Conservation (phyloP, 1,140 invertebrate species). For the Philotrypesis tridentata region DNA sequence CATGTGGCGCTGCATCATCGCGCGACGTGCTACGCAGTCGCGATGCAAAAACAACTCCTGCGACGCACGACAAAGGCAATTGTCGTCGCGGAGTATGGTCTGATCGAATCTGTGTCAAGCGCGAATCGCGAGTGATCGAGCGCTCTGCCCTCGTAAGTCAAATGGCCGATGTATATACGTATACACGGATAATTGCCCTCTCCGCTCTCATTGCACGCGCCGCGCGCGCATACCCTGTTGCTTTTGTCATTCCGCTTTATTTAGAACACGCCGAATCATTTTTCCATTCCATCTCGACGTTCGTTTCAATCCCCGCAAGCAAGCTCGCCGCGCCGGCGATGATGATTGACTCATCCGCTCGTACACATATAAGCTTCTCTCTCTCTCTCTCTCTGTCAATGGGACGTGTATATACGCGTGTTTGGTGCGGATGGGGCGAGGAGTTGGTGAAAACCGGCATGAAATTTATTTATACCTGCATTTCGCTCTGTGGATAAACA, state of each 20-base stretch:
- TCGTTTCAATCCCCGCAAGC: neutral
- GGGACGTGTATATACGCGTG: neutral
- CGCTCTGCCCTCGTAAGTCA: too few species aligned
- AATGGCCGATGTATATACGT: too few species aligned
- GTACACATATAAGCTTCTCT: too few species aligned
- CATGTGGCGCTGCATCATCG: too few species aligned
- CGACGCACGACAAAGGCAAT: neutral
- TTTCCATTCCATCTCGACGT: neutral
- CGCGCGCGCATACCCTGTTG: neutral
- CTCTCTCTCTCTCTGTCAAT: neutral
- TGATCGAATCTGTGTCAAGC: neutral
- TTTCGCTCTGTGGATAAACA: neutral
- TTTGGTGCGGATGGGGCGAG: too few species aligned
- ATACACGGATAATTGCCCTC: too few species aligned
- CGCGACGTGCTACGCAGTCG: neutral
- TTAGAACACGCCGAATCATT: too few species aligned
- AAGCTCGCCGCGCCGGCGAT: conserved; percentile 18
- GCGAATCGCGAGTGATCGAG: neutral
- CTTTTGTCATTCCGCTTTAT: neutral
- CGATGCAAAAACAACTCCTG: neutral
- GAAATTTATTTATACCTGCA: neutral
- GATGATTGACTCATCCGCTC: too few species aligned
- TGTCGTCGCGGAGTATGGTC: neutral
- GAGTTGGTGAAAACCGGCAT: too few species aligned
- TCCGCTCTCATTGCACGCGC: too few species aligned